phyloP scores from a whole-genome alignment of 2,113 vertebrate species.

The Mesembrinibis cayennensis region DNA sequence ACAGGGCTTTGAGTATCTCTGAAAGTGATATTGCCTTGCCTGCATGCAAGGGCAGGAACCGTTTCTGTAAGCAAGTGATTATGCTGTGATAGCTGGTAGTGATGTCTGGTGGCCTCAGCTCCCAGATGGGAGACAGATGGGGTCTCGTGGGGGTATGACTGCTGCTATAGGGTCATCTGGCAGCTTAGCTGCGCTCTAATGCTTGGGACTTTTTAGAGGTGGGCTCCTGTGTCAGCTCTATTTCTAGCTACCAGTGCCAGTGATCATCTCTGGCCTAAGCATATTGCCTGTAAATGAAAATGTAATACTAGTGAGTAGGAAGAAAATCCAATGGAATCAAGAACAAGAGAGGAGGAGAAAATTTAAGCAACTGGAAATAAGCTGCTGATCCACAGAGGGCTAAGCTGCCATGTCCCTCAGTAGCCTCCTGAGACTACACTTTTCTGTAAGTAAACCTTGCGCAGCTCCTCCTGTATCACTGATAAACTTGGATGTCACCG shows the following conservation, averaged over 20 bases:
- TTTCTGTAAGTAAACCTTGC: background rate
- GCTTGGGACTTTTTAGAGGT: background rate
- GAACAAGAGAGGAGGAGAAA: conserved; percentile 7
- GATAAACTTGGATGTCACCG: background rate
- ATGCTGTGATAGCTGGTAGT: accelerated
- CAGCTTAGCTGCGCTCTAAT: background rate
- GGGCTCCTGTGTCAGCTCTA: background rate
- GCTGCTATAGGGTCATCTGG: background rate
- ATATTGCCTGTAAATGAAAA: conserved; percentile 8
- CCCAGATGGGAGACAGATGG: background rate
- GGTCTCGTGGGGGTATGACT: background rate
- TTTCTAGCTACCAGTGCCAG: background rate
- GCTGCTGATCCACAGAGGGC: conserved; percentile 32
- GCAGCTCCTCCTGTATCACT: background rate
- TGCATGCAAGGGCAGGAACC: background rate
- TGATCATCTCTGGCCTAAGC: background rate
- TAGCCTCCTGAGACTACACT: background rate
- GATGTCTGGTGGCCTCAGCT: background rate
- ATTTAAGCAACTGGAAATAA: conserved; percentile 45
- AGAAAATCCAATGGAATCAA: conserved; percentile 28
- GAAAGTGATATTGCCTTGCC: background rate
- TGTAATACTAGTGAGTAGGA: background rate
- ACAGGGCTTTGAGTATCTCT: background rate
- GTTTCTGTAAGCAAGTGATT: background rate
- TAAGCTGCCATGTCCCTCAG: background rate